A percentile compares a stretch with the other conserved stretches of the same genome.
Evolutionary conservation across 2,888 invertebrate species (phyloP).

Genomic region (Pandemis corylana): DNA sequence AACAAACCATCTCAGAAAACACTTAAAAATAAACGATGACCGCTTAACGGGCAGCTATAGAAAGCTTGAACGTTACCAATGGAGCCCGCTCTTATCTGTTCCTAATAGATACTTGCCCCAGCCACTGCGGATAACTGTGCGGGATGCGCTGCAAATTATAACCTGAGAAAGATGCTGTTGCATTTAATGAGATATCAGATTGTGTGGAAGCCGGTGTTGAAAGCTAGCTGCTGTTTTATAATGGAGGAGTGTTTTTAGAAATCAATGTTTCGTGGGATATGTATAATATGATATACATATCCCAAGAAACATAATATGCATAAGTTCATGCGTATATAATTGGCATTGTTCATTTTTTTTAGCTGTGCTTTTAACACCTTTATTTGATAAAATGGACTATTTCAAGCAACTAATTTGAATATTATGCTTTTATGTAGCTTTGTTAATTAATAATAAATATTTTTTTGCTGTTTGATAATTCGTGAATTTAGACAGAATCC

Average conservation of each 20-base stretch:
- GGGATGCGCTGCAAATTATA: slow-evolving; percentile 23
- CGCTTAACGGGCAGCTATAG: neutral
- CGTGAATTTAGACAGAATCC: too few species aligned
- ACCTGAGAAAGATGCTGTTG: slow-evolving; percentile 12
- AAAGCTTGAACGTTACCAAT: neutral
- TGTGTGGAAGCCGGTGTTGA: slow-evolving; percentile 11
- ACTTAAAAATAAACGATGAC: neutral
- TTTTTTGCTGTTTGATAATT: too few species aligned
- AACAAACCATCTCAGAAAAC: neutral
- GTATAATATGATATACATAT: too few species aligned
- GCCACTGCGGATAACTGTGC: slow-evolving; percentile 9
- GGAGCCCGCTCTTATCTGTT: slow-evolving; percentile 2
- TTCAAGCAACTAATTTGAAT: too few species aligned
- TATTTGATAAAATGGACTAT: too few species aligned
- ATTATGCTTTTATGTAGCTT: too few species aligned
- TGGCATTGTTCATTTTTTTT: too few species aligned
- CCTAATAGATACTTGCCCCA: slow-evolving; percentile 16
- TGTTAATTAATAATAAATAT: too few species aligned
- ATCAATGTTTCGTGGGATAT: too few species aligned
- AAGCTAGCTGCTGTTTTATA: neutral
- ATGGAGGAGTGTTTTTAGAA: neutral
- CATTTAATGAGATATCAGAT: slow-evolving; percentile 16
- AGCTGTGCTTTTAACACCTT: too few species aligned
- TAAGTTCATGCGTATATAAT: too few species aligned
- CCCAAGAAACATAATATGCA: too few species aligned